Conservation (phyloP, 2,888 invertebrate species). For the Melitaea athalia region DNA sequence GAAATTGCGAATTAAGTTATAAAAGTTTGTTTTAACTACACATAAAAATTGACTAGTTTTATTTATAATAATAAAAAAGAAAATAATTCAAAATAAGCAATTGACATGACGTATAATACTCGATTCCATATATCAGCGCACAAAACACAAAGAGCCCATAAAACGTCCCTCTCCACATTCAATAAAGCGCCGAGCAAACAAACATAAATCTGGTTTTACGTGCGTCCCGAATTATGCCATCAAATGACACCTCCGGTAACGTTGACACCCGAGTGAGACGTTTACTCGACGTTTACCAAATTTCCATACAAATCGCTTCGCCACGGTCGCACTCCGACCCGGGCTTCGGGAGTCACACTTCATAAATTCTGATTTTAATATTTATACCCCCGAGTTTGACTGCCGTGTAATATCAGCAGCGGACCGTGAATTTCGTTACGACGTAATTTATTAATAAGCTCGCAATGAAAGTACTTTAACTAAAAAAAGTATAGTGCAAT, state of each 20-base stretch:
- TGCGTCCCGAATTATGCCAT: slow-evolving; percentile 74
- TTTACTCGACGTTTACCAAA: slow-evolving; percentile 52
- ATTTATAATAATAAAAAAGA: slow-evolving; percentile 5
- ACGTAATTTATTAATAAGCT: slow-evolving; percentile 10
- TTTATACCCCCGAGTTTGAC: slow-evolving; percentile 57
- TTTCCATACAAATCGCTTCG: slow-evolving; percentile 81
- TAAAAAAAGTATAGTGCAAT: neutral
- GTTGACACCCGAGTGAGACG: slow-evolving; percentile 61
- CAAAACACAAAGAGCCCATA: slow-evolving; percentile 54
- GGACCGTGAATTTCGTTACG: neutral
- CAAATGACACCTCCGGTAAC: slow-evolving; percentile 62
- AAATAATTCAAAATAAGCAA: slow-evolving; percentile 19
- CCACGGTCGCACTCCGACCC: slow-evolving; percentile 55
- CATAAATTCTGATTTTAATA: slow-evolving; percentile 80
- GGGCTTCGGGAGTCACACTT: slow-evolving; percentile 62
- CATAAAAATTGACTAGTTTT: too few species aligned
- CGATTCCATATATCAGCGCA: slow-evolving; percentile 27
- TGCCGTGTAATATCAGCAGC: slow-evolving; percentile 31
- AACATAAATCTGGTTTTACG: slow-evolving; percentile 67
- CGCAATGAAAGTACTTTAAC: neutral
- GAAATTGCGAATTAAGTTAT: too few species aligned
- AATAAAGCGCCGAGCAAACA: slow-evolving; percentile 69
- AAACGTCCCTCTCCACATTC: slow-evolving; percentile 70
- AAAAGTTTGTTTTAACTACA: too few species aligned
- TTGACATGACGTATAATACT: slow-evolving; percentile 33